Conservation (phyloP, 1,140 invertebrate genomes). For the Rhizoglyphus robini region DNA sequence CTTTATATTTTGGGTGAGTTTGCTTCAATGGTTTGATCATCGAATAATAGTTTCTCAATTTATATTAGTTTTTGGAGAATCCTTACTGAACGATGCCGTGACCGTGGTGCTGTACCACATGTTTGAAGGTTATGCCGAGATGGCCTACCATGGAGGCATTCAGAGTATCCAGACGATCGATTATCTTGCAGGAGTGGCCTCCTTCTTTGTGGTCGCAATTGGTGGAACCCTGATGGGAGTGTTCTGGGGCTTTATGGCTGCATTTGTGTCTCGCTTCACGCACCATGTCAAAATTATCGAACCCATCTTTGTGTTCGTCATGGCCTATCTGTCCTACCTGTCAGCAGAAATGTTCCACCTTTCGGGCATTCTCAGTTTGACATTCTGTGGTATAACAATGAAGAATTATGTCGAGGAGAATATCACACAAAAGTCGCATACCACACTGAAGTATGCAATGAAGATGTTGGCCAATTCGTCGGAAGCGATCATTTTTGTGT, state of each 20-base stretch:
- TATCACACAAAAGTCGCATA: conserved; percentile 93
- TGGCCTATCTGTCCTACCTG: conserved; percentile 95
- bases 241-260: conserved; percentile 85
- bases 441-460: conserved; percentile 93
- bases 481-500: conserved; percentile 99
- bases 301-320: conserved; percentile 94
- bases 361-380: conserved; percentile 92
- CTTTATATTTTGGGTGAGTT: conserved; percentile 68
- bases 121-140: conserved; percentile 78
- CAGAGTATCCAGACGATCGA: conserved; percentile 50
- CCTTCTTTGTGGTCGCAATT: conserved; percentile 84
- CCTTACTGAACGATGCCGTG: conserved; percentile 89
- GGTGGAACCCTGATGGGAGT: conserved; percentile 87
- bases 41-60: background rate
- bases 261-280: conserved; percentile 87
- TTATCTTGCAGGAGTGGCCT: conserved; percentile 65
- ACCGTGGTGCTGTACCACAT: conserved; percentile 87
- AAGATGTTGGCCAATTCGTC: conserved; percentile 94
- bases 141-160: conserved; percentile 44
- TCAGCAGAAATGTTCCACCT: conserved; percentile 96
- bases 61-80: conserved; percentile 82
- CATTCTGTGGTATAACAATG: conserved; percentile 96
- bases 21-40: too few species aligned
- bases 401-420: conserved; percentile 97
- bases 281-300: conserved; percentile 92